Conservation (phyloP, 2,888 invertebrate species). For the Frankliniella fusca region DNA sequence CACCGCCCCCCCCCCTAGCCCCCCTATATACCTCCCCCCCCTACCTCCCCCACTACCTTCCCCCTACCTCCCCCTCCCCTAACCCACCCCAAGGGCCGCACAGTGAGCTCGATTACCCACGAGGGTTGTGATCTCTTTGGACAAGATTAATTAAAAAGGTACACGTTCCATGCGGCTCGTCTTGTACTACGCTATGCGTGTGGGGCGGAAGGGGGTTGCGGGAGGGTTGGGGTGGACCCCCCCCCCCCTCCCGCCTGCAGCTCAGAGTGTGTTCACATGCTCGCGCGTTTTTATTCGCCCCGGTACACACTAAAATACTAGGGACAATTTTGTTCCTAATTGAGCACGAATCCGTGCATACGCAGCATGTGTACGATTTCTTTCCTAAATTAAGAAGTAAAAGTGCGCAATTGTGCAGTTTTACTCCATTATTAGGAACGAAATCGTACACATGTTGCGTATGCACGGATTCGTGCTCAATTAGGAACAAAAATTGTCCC, state of each 20-base stretch:
- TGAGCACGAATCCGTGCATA: too few relatives aligned
- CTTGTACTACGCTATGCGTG: neutral
- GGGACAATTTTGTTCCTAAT: too few relatives aligned
- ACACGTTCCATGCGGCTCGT: neutral
- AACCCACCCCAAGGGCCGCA: neutral
- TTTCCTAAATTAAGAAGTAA: too few relatives aligned
- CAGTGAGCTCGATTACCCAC: neutral
- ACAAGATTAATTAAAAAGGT: conserved; percentile 27
- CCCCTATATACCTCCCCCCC: neutral
- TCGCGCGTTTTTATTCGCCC: neutral
- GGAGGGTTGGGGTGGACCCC: neutral
- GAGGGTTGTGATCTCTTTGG: conserved; percentile 22
- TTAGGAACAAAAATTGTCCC: too few relatives aligned
- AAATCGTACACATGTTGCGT: too few relatives aligned
- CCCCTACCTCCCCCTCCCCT: neutral
- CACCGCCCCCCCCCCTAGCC: neutral
- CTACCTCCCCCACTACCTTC: neutral
- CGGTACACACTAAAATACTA: too few relatives aligned
- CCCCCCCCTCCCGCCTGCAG: neutral
- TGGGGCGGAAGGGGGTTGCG: neutral
- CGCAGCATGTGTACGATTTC: too few relatives aligned
- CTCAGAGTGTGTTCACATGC: conserved; percentile 12
- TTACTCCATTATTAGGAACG: too few relatives aligned
- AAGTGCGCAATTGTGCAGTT: too few relatives aligned
- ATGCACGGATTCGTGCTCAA: too few relatives aligned